A percentile compares a stretch with the other conserved stretches of the same genome.
Evolutionary conservation across 2,888 invertebrate species (phyloP).

Genomic region (Stenolophus ochropezus): DNA sequence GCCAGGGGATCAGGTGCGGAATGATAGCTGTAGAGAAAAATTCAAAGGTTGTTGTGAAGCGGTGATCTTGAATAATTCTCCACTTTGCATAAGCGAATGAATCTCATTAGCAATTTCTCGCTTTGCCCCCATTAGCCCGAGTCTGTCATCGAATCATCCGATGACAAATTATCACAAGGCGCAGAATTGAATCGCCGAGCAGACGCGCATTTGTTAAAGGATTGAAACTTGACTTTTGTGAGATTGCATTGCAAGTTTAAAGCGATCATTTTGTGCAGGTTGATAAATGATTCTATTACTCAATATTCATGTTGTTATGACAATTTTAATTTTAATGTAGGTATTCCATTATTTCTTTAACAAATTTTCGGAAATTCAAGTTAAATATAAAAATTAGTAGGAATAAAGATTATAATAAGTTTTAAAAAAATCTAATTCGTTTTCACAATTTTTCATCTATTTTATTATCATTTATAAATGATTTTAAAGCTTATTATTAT

Average conservation of each 20-base stretch:
- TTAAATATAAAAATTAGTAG: no score
- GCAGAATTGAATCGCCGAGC: background rate
- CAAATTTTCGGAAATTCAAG: no score
- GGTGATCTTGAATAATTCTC: conserved; percentile 49
- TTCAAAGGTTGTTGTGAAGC: conserved; percentile 41
- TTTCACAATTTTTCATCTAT: no score
- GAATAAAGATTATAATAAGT: no score
- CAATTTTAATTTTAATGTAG: no score
- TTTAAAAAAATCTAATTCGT: no score
- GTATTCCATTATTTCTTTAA: no score
- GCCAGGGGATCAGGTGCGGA: conserved; percentile 14
- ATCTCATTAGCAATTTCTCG: conserved; percentile 51
- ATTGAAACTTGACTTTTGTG: background rate
- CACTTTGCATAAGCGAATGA: conserved; percentile 41
- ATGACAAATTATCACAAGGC: conserved; percentile 43
- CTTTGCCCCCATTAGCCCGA: conserved; percentile 27
- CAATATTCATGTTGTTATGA: no score
- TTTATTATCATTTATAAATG: no score
- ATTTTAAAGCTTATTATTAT: no score
- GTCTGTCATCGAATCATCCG: conserved; percentile 39
- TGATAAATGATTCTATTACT: no score
- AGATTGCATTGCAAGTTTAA: background rate
- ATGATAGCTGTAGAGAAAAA: background rate
- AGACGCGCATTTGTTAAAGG: background rate
- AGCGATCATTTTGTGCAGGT: background rate